Percentiles rank a stretch among this genome's conserved stretches.
Evolutionary conservation across 2,113 vertebrate species (phyloP).

Genomic region (Plotosus lineatus): DNA sequence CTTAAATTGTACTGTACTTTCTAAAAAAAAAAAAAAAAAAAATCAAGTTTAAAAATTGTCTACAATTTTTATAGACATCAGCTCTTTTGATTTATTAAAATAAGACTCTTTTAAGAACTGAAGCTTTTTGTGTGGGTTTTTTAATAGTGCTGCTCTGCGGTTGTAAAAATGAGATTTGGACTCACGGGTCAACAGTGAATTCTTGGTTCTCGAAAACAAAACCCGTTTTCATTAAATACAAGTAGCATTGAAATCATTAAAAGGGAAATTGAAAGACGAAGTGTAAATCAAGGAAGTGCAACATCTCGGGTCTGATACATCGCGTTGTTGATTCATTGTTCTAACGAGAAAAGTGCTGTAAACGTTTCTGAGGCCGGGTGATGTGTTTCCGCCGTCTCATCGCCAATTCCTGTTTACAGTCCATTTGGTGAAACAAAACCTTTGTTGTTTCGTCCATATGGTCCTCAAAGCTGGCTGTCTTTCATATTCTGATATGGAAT

Average conservation of each 20-base stretch:
- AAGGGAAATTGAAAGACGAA: not conserved
- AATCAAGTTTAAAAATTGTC: slow-evolving; percentile 70
- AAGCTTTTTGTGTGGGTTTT: slow-evolving; percentile 2
- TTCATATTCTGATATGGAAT: slow-evolving; percentile 78
- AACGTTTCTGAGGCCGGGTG: not conserved
- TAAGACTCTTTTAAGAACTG: slow-evolving; percentile 63
- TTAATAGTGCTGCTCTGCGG: not conserved
- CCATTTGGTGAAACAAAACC: not conserved
- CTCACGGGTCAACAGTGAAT: not conserved
- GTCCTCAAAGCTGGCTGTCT: slow-evolving; percentile 17
- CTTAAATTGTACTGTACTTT: slow-evolving; percentile 78
- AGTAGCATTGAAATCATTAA: not conserved
- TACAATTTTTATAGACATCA: slow-evolving; percentile 75
- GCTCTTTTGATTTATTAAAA: slow-evolving; percentile 79
- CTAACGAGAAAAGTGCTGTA: not conserved
- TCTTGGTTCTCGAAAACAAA: not conserved
- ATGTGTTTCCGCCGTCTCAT: not conserved
- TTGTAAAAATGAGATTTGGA: not conserved
- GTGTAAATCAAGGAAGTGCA: not conserved
- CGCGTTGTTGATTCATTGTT: not conserved
- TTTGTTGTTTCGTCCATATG: not conserved
- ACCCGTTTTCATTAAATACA: not conserved
- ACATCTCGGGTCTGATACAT: slow-evolving; percentile 4
- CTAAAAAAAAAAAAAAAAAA: slow-evolving; percentile 62
- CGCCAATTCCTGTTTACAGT: not conserved